These are phyloP conservation scores for Aphelocoma californica DNA, from an alignment of 2,797 vertebrate species.

Conservation along the genomic window DNA sequence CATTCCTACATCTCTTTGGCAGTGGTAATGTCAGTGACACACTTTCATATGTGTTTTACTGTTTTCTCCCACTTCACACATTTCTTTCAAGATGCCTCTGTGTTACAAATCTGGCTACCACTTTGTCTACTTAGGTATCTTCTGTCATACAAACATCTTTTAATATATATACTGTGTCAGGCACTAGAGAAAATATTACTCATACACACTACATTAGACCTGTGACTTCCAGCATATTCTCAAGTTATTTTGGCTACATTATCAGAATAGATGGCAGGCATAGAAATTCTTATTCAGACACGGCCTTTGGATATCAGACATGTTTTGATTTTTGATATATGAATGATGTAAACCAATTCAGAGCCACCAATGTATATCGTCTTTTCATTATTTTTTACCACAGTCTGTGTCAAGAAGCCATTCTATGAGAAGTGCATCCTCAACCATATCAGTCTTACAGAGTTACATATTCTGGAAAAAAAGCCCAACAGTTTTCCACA, in stretches of 20 bases:
- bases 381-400: background rate
- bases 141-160: background rate
- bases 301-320: background rate
- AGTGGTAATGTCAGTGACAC: background rate
- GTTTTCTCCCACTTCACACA: background rate
- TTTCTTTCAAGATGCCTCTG: background rate
- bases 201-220: background rate
- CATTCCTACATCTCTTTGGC: background rate
- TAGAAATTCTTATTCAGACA: background rate
- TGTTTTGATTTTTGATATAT: background rate
- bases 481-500: background rate
- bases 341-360: background rate
- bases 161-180: background rate
- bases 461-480: background rate
- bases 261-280: background rate
- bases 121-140: background rate
- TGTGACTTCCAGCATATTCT: background rate
- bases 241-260: background rate
- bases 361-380: background rate
- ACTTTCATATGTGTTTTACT: background rate
- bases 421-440: background rate
- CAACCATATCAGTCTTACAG: background rate
- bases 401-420: background rate
- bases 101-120: background rate
- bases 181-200: background rate